Conservation (phyloP, 1,140 invertebrate genomes). For the Ips nitidus region DNA sequence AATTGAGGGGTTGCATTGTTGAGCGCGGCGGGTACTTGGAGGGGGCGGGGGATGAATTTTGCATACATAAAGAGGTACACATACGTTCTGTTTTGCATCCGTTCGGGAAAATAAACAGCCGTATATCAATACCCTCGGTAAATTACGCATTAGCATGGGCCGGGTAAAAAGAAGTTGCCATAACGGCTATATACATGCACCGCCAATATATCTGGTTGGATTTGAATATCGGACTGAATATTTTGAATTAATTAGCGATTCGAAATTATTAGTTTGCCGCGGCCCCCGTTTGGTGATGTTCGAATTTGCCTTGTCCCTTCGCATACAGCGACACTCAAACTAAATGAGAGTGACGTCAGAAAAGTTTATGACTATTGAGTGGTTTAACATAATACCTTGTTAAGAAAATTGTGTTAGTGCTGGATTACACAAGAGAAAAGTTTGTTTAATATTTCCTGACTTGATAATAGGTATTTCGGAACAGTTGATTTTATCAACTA, state of each 20-base stretch:
- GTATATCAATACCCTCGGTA: conserved; percentile 28
- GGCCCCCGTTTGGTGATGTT: neutral
- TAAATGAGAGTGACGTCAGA: too few relatives aligned
- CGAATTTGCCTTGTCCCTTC: too few relatives aligned
- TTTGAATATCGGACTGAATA: conserved; percentile 39
- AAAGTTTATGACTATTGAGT: too few relatives aligned
- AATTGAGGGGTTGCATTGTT: neutral
- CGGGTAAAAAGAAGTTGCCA: conserved; percentile 33
- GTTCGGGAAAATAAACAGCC: conserved; percentile 31
- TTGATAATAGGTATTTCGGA: too few relatives aligned
- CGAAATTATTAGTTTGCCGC: conserved; percentile 35
- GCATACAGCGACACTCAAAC: too few relatives aligned
- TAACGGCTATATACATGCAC: conserved; percentile 33
- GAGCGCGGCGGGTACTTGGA: neutral
- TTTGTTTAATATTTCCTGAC: too few relatives aligned
- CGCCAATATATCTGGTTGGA: conserved; percentile 32
- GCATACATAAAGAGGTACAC: conserved; percentile 3
- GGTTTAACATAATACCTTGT: too few relatives aligned
- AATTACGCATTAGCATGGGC: conserved; percentile 30
- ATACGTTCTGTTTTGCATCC: conserved; percentile 9
- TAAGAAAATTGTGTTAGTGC: too few relatives aligned
- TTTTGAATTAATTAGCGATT: conserved; percentile 39
- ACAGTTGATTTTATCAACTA: too few relatives aligned
- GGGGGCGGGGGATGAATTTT: neutral
- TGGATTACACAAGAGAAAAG: too few relatives aligned